Percentiles rank a stretch among this genome's conserved stretches.
Conservation (phyloP, 1,140 invertebrate genomes). For the Radopholus similis region DNA sequence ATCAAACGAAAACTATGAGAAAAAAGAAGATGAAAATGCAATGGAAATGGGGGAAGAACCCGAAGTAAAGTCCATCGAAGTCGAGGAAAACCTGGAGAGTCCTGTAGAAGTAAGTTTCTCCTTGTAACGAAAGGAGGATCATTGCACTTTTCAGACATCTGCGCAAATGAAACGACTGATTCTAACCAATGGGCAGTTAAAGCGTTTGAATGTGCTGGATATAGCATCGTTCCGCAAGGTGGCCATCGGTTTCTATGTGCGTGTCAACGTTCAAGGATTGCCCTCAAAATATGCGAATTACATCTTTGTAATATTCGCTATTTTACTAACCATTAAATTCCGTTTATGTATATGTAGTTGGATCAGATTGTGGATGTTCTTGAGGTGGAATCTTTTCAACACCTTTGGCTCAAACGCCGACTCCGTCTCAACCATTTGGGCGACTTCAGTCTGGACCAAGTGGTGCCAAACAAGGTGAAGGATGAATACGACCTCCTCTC, state of each 20-base stretch:
- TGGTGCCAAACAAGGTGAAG: neutral
- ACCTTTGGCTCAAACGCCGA: slow-evolving; percentile 13
- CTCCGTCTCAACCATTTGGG: neutral
- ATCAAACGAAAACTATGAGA: too few species aligned
- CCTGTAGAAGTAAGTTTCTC: too few species aligned
- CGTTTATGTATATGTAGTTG: neutral
- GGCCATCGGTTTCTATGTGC: slow-evolving; percentile 9
- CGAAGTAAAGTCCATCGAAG: too few species aligned
- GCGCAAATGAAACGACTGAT: slow-evolving; percentile 4
- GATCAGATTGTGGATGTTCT: slow-evolving; percentile 11
- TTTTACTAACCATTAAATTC: neutral
- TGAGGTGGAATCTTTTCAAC: slow-evolving; percentile 6
- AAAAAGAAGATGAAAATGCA: too few species aligned
- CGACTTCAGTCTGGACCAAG: slow-evolving; percentile 7
- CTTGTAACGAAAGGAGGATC: too few species aligned
- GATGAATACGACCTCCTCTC: neutral
- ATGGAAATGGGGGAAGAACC: too few species aligned
- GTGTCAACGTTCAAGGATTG: slow-evolving; percentile 5
- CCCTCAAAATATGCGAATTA: slow-evolving; percentile 3
- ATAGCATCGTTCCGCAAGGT: neutral
- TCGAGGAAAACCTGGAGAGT: too few species aligned
- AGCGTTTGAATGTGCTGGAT: neutral
- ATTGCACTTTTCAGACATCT: slow-evolving; percentile 9
- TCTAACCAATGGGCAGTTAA: slow-evolving; percentile 5
- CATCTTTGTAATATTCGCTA: slow-evolving; percentile 2